Evolutionary conservation across 2,888 invertebrate genomes (phyloP).

Genomic region (Salpingus planirostris): DNA sequence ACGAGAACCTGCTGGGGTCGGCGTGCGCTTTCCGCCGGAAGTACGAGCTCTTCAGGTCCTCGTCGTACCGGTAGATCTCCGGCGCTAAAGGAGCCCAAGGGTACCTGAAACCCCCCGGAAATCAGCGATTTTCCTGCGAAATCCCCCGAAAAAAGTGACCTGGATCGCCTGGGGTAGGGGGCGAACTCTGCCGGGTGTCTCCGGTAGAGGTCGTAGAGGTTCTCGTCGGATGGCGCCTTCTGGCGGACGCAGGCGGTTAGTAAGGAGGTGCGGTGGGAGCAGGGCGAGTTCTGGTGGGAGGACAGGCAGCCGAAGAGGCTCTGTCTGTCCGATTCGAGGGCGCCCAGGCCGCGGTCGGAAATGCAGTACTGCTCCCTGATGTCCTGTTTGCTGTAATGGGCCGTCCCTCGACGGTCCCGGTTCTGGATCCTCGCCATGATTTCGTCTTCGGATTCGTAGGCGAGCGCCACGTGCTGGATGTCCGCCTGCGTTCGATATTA

Average conservation of each 20-base stretch:
- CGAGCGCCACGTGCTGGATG: slow-evolving; percentile 60
- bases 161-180: slow-evolving; percentile 69
- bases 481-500: too few species aligned
- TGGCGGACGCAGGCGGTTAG: slow-evolving; percentile 80
- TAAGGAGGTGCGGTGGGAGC: slow-evolving; percentile 53
- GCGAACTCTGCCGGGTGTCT: slow-evolving; percentile 59
- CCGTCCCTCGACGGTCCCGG: slow-evolving; percentile 46
- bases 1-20: slow-evolving; percentile 66
- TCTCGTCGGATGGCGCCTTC: slow-evolving; percentile 82
- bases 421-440: slow-evolving; percentile 55
- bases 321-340: slow-evolving; percentile 56
- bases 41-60: slow-evolving; percentile 72
- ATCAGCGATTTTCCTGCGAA: not conserved
- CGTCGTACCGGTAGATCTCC: slow-evolving; percentile 56
- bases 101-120: slow-evolving; percentile 42
- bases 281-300: slow-evolving; percentile 61
- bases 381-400: slow-evolving; percentile 76
- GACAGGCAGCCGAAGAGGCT: slow-evolving; percentile 83
- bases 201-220: slow-evolving; percentile 52
- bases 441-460: slow-evolving; percentile 76
- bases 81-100: slow-evolving; percentile 52
- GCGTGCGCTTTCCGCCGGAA: slow-evolving; percentile 65
- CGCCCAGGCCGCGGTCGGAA: slow-evolving; percentile 79
- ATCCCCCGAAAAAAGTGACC: slow-evolving; percentile 30
- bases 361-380: slow-evolving; percentile 93